phyloP scores from a whole-genome alignment of 2,888 invertebrate species.

The Pachycephus smyrnensis region DNA sequence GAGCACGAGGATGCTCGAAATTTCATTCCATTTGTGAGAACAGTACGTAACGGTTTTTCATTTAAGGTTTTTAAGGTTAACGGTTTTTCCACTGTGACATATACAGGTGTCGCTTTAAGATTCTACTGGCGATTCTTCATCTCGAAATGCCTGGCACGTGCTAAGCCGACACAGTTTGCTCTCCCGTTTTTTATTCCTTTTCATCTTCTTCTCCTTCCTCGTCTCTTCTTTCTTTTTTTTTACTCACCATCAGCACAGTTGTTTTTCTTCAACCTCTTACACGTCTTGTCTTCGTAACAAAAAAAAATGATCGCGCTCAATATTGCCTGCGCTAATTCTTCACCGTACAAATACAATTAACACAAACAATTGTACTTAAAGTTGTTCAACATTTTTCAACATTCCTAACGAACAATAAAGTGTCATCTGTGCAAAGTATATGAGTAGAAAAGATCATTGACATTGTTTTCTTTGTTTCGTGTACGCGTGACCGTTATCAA shows the following conservation, averaged over 20 bases:
- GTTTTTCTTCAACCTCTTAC: background rate
- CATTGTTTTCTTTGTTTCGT: background rate
- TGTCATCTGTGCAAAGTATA: background rate
- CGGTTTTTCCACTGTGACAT: background rate
- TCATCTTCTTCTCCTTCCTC: background rate
- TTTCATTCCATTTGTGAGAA: slow-evolving; percentile 6
- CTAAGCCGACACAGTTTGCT: background rate
- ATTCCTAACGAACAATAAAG: background rate
- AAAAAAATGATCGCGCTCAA: background rate
- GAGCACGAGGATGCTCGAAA: background rate
- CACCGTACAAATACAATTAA: background rate
- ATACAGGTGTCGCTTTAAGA: background rate
- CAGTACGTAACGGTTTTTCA: slow-evolving; percentile 14
- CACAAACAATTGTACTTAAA: background rate
- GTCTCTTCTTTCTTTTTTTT: background rate
- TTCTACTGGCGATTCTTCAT: background rate
- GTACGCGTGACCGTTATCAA: background rate
- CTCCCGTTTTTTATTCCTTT: background rate
- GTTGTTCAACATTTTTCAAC: background rate
- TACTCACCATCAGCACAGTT: background rate
- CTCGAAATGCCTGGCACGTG: background rate
- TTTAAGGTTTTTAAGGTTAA: background rate
- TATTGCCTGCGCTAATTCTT: background rate
- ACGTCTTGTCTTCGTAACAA: background rate
- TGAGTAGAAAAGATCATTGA: background rate